Conservation (phyloP, 2,797 vertebrate species). For the Gambelia wislizenii region DNA sequence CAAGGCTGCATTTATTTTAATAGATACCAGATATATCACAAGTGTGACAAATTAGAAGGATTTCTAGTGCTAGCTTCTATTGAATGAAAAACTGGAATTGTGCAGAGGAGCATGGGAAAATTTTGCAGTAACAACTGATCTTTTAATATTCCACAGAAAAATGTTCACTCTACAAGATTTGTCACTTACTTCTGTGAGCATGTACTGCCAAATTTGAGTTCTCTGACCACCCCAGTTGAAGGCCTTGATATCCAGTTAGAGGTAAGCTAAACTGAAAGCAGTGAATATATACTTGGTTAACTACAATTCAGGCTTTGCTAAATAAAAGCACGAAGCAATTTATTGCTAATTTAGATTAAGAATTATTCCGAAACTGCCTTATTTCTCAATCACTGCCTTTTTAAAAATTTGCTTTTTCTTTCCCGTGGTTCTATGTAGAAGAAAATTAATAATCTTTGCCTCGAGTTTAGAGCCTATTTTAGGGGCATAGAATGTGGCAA, state of each 20-base stretch:
- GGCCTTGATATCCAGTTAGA: constrained; percentile 97
- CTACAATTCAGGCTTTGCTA: not conserved
- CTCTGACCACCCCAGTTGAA: constrained; percentile 92
- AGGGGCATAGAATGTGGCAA: not conserved
- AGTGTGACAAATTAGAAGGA: not conserved
- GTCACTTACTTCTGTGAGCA: constrained; percentile 98
- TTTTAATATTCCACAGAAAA: constrained; percentile 87
- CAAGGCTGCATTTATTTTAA: not conserved
- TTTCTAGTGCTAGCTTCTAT: not conserved
- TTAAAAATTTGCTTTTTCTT: not conserved
- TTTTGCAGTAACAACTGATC: not conserved
- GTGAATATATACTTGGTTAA: not conserved
- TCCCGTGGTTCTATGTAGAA: not conserved
- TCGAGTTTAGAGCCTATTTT: not conserved
- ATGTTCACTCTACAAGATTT: constrained; percentile 97
- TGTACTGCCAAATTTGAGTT: constrained; percentile 93
- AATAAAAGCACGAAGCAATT: not conserved
- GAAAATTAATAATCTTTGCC: not conserved
- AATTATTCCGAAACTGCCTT: not conserved
- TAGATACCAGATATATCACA: too few species aligned
- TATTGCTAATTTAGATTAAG: not conserved
- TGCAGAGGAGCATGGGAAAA: not conserved
- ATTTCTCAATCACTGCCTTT: not conserved
- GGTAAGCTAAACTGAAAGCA: constrained; percentile 78
- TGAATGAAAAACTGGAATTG: not conserved